These are phyloP conservation scores for Myioborus miniatus DNA, from an alignment of 2,797 vertebrate genomes.

Conservation along the genomic window DNA sequence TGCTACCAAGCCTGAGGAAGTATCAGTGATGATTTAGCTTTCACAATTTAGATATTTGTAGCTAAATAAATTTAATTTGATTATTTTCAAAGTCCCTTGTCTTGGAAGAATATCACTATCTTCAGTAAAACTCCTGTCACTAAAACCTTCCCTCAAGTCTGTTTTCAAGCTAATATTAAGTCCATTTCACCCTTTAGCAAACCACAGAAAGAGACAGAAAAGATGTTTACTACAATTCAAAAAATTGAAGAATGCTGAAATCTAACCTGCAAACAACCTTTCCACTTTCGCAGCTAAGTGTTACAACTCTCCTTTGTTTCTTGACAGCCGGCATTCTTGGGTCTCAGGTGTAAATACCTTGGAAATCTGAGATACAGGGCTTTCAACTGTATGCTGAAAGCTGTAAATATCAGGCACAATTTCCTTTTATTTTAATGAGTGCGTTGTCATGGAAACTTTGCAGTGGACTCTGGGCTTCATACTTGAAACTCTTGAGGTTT, in stretches of 20 bases:
- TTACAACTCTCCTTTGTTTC: slow-evolving; percentile 40
- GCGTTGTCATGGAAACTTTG: slow-evolving; percentile 65
- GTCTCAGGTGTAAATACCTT: slow-evolving; percentile 53
- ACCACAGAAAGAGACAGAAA: neutral
- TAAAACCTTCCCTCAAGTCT: neutral
- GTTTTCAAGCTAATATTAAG: neutral
- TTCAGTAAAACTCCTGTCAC: neutral
- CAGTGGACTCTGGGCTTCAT: slow-evolving; percentile 33
- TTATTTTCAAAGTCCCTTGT: neutral
- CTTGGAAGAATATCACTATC: neutral
- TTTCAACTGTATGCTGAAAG: slow-evolving; percentile 37
- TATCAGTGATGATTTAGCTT: neutral
- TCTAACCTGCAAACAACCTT: slow-evolving; percentile 61
- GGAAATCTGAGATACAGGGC: slow-evolving; percentile 18
- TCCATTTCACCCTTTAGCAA: neutral
- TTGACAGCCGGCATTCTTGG: slow-evolving; percentile 26
- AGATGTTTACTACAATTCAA: neutral
- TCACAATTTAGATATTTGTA: neutral
- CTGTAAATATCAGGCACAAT: slow-evolving; percentile 52
- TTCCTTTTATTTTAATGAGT: slow-evolving; percentile 66
- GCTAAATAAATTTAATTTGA: neutral
- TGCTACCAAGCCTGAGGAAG: neutral
- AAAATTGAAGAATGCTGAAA: neutral
- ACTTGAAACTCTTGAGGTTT: slow-evolving; percentile 59
- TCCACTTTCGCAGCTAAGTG: slow-evolving; percentile 20